Conservation (phyloP, 2,888 invertebrate genomes). For the Subacronicta megacephala region DNA sequence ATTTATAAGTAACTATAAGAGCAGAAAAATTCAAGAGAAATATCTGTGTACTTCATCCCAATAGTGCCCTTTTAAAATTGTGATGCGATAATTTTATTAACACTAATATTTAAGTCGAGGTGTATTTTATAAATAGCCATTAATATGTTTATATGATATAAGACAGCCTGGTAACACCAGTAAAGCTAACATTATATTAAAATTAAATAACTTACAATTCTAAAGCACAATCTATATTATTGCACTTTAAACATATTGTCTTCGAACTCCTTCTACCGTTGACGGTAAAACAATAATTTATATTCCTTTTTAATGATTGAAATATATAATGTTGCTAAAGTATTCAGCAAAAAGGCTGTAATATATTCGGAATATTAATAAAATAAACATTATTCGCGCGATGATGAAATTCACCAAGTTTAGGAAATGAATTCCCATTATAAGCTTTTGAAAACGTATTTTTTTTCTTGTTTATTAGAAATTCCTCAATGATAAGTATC, state of each 20-base stretch:
- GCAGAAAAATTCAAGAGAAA: constrained; percentile 29
- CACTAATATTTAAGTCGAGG: constrained; percentile 36
- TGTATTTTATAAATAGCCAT: constrained; percentile 45
- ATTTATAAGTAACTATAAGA: constrained; percentile 25
- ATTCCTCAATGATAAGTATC: too few relatives aligned
- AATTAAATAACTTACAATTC: constrained; percentile 57
- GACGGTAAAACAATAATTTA: constrained; percentile 46
- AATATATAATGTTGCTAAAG: constrained; percentile 28
- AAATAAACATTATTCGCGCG: too few relatives aligned
- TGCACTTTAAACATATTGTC: constrained; percentile 77
- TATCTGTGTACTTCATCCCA: constrained; percentile 18
- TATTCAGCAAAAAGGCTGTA: constrained; percentile 55
- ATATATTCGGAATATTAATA: constrained; percentile 31
- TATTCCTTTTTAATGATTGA: constrained; percentile 35
- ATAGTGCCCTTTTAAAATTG: constrained; percentile 45
- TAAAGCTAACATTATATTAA: constrained; percentile 57
- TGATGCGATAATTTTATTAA: constrained; percentile 55
- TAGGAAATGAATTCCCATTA: too few relatives aligned
- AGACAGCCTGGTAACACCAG: constrained; percentile 62
- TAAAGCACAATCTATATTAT: constrained; percentile 75
- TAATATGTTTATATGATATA: constrained; percentile 55
- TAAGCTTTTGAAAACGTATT: too few relatives aligned
- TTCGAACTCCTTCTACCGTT: constrained; percentile 59
- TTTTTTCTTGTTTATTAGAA: too few relatives aligned
- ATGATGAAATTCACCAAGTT: too few relatives aligned